Evolutionary conservation across 2,888 invertebrate species (phyloP), one percentile per base, ranked within the genome.

Genomic region (Epiblema foenella): DNA sequence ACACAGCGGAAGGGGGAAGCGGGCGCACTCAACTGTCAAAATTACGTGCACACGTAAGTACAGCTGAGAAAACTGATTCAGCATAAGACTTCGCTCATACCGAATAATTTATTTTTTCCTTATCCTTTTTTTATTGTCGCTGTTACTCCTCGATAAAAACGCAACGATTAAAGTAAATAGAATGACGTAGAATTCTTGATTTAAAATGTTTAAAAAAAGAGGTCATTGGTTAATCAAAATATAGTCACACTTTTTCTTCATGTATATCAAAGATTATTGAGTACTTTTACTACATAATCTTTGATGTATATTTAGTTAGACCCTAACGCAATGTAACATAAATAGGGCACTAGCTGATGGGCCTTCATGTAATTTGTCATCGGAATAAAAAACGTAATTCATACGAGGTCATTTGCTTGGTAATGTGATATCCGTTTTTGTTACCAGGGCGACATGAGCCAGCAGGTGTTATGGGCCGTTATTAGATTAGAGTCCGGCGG

Each of bases 11-110:
- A 62, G 67, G 58, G 75, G 74, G 71, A 74, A 78, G 75, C 77
- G 78, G 73, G 78, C 72, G 81, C 82, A 84, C 76, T 79, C 79
- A 76, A 64, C 79, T 81, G 84, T 81, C 81, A 83, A 82, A 80
- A 83, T 78, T 81, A 74, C 77, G 73, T 77, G 74, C 80, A 77
- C 77, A 78, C 76, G 77, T 70, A n/a, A n/a, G n/a, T n/a, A 72
- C 79, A 76, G 80, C 77, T 77, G 77, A 77, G 74, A 67, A 51
- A 72, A 63, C 67, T 57, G 58, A 72, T 72, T 68, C 72, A 73
- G 74, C 65, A 65, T 59, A 60, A 12, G 20, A 17, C 24, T 46
- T 59, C 10, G 37, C 20, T 49, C 3, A 18, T 46, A 51, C 58
- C 49, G 37, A 37, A 63, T 17, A 51, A 33, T 18, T 10, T 68